Evolutionary conservation across 2,113 vertebrate genomes (phyloP), one percentile per base, ranked within the genome.

Genomic region (Variabilichromis moorii): DNA sequence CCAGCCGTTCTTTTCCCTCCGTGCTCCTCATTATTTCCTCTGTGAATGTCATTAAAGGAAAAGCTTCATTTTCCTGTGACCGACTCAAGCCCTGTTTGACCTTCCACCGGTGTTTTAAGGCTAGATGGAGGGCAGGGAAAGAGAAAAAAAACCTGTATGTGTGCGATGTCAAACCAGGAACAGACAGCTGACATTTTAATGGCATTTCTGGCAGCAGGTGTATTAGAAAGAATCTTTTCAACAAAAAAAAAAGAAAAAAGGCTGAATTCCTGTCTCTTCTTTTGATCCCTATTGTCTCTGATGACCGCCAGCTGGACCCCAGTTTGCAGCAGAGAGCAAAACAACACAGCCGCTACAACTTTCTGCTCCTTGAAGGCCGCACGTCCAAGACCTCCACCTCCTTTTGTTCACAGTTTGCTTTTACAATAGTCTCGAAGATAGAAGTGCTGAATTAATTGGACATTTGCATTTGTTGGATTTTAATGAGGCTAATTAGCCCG

Each of bases 121-220:
- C 86, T 73, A 87, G 28, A 81, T 2, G 4, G 11, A 19, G 11
- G 21, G 28, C 55, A 21, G 37, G 40, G 9, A 45, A 73, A 63
- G 26, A 17, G 33, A 26, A 51, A 16, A 35, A 16, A 37, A 16
- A 45, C 14, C 3, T 66, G 10, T 80, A 63, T 79, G 71, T 80
- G 55, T 81, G 71, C 35, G 88, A 81, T 79, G 79, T 91, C 68
- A 28, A 54, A 78, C 53, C 86, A 51, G 54, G 33, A 86, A 90
- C 84, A 83, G 87, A 84, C 87, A 88, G 88, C 86, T 94, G 93
- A 94, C 93, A 93, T 94, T 94, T 68, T 92, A 89, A 86, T 92
- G 90, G 84, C 90, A 92, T 95, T 93, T 92, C 89, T 76, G 88
- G 86, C 89, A 85, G 91, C 76, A 86, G 89, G 90, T 93, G 92